phyloP scores from a whole-genome alignment of 2,888 invertebrate genomes.

The Drosophila leonis region DNA sequence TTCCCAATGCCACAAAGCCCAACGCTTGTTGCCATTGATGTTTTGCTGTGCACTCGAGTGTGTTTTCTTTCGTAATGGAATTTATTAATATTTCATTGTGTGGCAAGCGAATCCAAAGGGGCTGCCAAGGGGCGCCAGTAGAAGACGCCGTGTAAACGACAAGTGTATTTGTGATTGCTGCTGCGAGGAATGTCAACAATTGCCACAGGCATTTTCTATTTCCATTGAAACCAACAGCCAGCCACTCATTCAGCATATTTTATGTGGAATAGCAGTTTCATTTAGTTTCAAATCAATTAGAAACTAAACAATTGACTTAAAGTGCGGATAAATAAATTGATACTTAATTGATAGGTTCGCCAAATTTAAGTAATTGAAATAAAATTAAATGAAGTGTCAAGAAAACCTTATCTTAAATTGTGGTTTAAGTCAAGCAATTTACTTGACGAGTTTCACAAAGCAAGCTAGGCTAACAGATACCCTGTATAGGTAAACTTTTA shows the following conservation, averaged over 20 bases:
- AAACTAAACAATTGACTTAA: slow-evolving; percentile 20
- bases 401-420: not conserved
- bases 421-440: not conserved
- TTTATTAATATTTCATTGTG: slow-evolving; percentile 81
- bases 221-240: slow-evolving; percentile 27
- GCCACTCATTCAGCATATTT: slow-evolving; percentile 18
- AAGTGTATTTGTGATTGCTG: slow-evolving; percentile 62
- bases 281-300: slow-evolving; percentile 46
- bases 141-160: slow-evolving; percentile 30
- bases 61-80: slow-evolving; percentile 79
- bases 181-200: slow-evolving; percentile 69
- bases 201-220: slow-evolving; percentile 50
- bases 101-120: slow-evolving; percentile 36
- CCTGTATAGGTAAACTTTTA: not conserved
- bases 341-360: slow-evolving; percentile 9
- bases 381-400: slow-evolving; percentile 14
- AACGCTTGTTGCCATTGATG: slow-evolving; percentile 71
- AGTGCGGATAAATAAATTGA: slow-evolving; percentile 21
- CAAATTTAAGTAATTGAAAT: slow-evolving; percentile 15
- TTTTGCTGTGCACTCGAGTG: slow-evolving; percentile 77
- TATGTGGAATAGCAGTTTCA: slow-evolving; percentile 21
- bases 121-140: not conserved
- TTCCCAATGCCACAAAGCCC: slow-evolving; percentile 42
- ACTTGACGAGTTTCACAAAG: not conserved
- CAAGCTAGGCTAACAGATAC: not conserved